Base-by-base conservation (phyloP, 2,888 invertebrate species). In the Lepidochrysops patricia region DNA sequence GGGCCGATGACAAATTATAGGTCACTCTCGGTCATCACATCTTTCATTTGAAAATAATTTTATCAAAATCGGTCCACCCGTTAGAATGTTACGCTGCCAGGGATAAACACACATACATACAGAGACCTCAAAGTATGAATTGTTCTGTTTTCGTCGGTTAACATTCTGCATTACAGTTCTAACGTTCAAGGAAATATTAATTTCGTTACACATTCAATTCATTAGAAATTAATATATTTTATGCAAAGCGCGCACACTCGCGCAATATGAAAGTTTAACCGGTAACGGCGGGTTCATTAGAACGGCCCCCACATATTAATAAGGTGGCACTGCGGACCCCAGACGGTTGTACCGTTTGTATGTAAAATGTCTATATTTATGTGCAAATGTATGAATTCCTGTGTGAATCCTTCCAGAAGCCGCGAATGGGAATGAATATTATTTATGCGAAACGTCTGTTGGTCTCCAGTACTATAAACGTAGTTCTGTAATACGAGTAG, bases 221-320 rank as follows among this genome's bases (percentile, higher is more conserved):
- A 32, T 54, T 54, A 54, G 54, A 54, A 54, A 54, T 32, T 54
- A 54, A 54, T 54, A 54, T 54, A 54, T 54, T 32, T 54, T 29
- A 63, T 63, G 62, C 59, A 59, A 37, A 61, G 57, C 59, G 57
- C 60, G 60, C 50, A 50, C 35, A 61, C 61, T 57, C 60, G 57
- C 49, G 35, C 59, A 27, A 61, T 64, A 64, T 62, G 61, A 62
- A 64, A 64, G 29, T 61, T 64, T 62, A 64, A 61, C 59, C 59
- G 32, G 61, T 37, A 57, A 52, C 59, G 58, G 34, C 49, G 50
- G 58, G 60, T 59, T 54, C 62, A 64, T 64, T 64, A 62, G 61
- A 54, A 60, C 52, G 58, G 43, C 49, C 15, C 29, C 62, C 64
- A 64, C 64, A 62, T 62, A 64, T 62, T 64, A 64, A 64, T 64